phyloP scores from a whole-genome alignment of 2,797 vertebrate species.

The Sus cebifrons region DNA sequence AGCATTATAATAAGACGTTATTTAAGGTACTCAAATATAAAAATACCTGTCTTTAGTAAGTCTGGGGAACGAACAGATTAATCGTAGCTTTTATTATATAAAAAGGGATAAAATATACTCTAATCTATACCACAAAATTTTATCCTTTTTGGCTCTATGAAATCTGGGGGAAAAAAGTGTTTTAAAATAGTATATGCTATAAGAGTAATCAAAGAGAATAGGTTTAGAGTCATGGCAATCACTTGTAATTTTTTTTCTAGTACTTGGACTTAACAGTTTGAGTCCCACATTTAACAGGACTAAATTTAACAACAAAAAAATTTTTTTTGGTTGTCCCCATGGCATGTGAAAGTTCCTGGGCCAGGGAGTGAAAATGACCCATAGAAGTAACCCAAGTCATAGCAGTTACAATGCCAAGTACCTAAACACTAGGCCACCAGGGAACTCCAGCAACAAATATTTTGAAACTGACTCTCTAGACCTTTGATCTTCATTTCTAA shows the following conservation, averaged over 20 bases:
- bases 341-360: too few relatives aligned
- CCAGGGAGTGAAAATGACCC: too few relatives aligned
- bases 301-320: conserved; percentile 65
- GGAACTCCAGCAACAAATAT: conserved; percentile 7
- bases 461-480: conserved; percentile 59
- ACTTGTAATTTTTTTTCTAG: conserved; percentile 36
- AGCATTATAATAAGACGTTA: conserved; percentile 68
- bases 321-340: too few relatives aligned
- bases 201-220: conserved; percentile 60
- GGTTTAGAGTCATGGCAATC: conserved; percentile 2
- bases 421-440: too few relatives aligned
- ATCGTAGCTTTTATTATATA: conserved; percentile 62
- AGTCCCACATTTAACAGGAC: conserved; percentile 61
- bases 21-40: conserved; percentile 62
- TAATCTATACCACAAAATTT: conserved; percentile 26
- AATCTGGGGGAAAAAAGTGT: conserved; percentile 57
- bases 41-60: conserved; percentile 49
- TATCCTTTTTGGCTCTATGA: conserved; percentile 66
- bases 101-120: neutral
- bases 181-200: conserved; percentile 59
- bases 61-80: conserved; percentile 57
- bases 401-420: too few relatives aligned
- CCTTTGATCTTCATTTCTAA: conserved; percentile 69
- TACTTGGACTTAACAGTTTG: conserved; percentile 60
- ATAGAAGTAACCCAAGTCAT: too few relatives aligned